Conservation (phyloP, 2,113 vertebrate species). For the Paramormyrops kingsleyae region DNA sequence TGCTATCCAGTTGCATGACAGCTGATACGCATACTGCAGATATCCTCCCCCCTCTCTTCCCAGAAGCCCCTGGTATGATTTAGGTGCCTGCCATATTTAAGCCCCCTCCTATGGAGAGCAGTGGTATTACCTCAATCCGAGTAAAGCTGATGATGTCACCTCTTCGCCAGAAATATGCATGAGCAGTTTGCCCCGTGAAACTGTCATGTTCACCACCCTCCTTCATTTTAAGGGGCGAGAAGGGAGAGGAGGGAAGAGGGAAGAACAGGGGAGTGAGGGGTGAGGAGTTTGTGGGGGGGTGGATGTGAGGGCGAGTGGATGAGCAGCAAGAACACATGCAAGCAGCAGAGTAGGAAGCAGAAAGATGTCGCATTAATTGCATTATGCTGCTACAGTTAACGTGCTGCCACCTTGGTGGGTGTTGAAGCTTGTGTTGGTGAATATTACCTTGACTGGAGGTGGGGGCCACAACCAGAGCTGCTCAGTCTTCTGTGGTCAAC, state of each 20-base stretch:
- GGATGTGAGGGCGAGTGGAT: neutral
- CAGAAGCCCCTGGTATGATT: conserved; percentile 55
- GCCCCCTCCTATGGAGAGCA: conserved; percentile 49
- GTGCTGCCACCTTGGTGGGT: neutral
- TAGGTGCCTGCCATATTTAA: conserved; percentile 52
- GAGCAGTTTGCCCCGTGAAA: conserved; percentile 46
- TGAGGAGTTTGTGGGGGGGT: neutral
- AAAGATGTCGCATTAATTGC: neutral
- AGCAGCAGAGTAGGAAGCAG: neutral
- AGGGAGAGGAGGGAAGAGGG: neutral
- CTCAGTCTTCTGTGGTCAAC: neutral
- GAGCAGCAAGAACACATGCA: neutral
- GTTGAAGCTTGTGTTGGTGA: neutral
- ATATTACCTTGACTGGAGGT: neutral
- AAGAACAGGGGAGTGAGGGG: neutral
- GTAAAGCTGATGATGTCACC: conserved; percentile 56
- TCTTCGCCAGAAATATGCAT: conserved; percentile 44
- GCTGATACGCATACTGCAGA: neutral
- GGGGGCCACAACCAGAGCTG: neutral
- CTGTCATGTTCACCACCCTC: conserved; percentile 41
- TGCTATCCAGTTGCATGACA: neutral
- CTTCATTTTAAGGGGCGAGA: neutral
- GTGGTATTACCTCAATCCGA: conserved; percentile 49
- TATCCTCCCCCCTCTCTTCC: neutral
- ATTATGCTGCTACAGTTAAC: neutral